A percentile compares a stretch with the other conserved stretches of the same genome.
phyloP scores from a whole-genome alignment of 1,140 invertebrate species.

The Danaus melanippus region DNA sequence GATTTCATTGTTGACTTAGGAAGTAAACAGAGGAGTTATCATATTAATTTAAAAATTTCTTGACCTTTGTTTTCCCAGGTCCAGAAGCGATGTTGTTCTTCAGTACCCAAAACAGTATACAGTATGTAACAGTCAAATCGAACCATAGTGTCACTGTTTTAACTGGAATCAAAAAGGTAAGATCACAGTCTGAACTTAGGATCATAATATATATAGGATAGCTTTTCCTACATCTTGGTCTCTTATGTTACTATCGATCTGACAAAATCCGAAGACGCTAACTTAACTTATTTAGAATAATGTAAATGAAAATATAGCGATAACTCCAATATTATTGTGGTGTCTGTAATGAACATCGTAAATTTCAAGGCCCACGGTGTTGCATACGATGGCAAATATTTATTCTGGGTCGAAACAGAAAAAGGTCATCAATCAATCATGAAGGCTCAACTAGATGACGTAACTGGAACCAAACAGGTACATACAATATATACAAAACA shows the following conservation, averaged over 20 bases:
- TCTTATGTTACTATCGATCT: no score
- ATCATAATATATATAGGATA: no score
- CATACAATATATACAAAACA: no score
- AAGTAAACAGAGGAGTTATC: no score
- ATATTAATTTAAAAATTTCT: no score
- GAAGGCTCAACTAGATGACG: constrained; percentile 72
- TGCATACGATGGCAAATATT: constrained; percentile 74
- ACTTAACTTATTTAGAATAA: no score
- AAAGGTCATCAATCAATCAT: constrained; percentile 78
- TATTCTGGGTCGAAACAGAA: constrained; percentile 84
- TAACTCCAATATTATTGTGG: no score
- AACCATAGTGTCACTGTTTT: constrained; percentile 34
- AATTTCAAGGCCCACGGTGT: constrained; percentile 78
- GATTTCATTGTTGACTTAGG: no score
- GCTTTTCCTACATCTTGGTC: no score
- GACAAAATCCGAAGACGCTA: no score
- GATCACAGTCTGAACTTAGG: no score
- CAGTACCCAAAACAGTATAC: constrained; percentile 71
- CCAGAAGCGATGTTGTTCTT: constrained; percentile 77
- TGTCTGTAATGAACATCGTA: constrained; percentile 29
- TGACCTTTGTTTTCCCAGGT: constrained; percentile 32
- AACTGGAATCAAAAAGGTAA: constrained; percentile 48
- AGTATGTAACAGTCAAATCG: constrained; percentile 50
- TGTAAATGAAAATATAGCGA: background rate
- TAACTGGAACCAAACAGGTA: constrained; percentile 65